Percentiles rank a stretch among this genome's conserved stretches.
These are phyloP conservation scores for Haemorhous mexicanus DNA, from an alignment of 2,113 vertebrate genomes.

Conservation along the genomic window DNA sequence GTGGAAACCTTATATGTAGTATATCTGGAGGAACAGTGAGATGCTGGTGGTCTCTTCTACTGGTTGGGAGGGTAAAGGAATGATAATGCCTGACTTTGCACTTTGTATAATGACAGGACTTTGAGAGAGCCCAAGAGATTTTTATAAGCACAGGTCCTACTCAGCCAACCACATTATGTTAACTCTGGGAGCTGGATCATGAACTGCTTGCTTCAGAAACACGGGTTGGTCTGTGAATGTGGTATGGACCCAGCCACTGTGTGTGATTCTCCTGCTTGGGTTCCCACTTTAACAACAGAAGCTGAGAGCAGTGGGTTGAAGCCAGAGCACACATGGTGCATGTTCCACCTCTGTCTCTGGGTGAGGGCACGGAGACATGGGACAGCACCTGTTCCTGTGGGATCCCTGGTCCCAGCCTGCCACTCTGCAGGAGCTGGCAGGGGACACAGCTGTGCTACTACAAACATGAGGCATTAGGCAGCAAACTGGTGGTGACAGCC, in stretches of 20 bases:
- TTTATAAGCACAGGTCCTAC: background rate
- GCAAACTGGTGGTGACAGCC: background rate
- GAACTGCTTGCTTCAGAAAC: background rate
- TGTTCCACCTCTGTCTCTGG: background rate
- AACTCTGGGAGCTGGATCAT: background rate
- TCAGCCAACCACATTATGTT: accelerated
- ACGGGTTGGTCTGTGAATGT: background rate
- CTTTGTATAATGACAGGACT: background rate
- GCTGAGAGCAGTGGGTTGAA: background rate
- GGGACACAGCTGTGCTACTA: background rate
- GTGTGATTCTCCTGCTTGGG: background rate
- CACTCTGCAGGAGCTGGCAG: background rate
- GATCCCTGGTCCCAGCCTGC: background rate
- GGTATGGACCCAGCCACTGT: background rate
- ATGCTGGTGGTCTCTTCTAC: background rate
- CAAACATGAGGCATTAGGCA: background rate
- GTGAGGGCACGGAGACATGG: accelerated
- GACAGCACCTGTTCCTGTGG: background rate
- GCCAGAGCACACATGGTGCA: accelerated
- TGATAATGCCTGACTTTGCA: background rate
- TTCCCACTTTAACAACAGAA: background rate
- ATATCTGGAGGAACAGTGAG: background rate
- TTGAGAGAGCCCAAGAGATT: background rate
- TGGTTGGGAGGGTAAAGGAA: background rate
- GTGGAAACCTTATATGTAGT: background rate